Conservation (phyloP, 2,797 vertebrate genomes). For the Serranus cabrilla region DNA sequence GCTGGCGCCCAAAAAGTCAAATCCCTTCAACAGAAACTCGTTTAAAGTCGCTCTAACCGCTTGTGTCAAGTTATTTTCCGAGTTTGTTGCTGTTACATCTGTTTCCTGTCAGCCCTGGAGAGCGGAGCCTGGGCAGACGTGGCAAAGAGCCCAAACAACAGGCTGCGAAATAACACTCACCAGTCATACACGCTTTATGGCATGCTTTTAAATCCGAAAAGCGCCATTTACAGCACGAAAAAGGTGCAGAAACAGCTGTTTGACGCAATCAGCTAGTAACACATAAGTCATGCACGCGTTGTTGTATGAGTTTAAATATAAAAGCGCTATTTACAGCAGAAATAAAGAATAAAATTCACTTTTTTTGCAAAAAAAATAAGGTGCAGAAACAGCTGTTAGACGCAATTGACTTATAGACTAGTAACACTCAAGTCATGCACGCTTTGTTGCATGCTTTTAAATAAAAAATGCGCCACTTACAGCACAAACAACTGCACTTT, state of each 20-base stretch:
- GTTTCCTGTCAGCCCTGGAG: constrained; percentile 65
- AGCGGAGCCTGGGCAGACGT: constrained; percentile 67
- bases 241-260: too few relatives aligned
- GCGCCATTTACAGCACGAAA: too few relatives aligned
- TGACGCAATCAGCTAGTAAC: too few relatives aligned
- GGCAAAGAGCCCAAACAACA: constrained; percentile 53
- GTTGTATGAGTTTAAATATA: too few relatives aligned
- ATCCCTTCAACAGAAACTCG: neutral
- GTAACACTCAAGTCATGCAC: neutral
- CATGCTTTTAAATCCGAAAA: too few relatives aligned
- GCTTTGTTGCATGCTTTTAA: constrained; percentile 1
- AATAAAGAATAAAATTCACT: too few relatives aligned
- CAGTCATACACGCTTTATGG: too few relatives aligned
- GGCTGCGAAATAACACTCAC: constrained; percentile 13
- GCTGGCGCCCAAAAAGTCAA: constrained; percentile 41
- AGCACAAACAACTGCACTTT: neutral
- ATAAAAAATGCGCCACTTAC: neutral
- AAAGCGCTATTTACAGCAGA: too few relatives aligned
- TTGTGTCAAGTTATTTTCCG: neutral
- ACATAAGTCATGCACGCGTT: too few relatives aligned
- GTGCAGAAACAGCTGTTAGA: too few relatives aligned
- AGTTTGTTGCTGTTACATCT: constrained; percentile 55
- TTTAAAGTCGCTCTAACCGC: neutral
- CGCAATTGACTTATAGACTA: too few relatives aligned
- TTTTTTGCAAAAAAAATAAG: too few relatives aligned